Evolutionary conservation across 1,140 invertebrate species (phyloP).

Genomic region (Bombus superbus): DNA sequence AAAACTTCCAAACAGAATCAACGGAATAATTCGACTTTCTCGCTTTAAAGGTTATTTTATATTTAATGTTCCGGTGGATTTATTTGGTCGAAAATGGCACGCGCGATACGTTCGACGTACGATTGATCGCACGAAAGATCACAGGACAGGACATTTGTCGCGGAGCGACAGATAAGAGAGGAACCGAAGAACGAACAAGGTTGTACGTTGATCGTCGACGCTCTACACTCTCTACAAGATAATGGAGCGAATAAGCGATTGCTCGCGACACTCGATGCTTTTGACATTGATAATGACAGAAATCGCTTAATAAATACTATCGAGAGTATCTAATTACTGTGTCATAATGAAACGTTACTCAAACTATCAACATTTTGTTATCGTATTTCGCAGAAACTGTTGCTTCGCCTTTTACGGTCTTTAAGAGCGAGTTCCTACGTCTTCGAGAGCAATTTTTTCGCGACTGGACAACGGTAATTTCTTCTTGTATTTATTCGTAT

Average conservation of each 20-base stretch:
- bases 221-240: too few relatives aligned
- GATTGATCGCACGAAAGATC: neutral
- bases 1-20: neutral
- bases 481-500: too few relatives aligned
- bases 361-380: too few relatives aligned
- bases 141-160: neutral
- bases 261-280: neutral
- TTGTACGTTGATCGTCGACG: neutral
- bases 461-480: too few relatives aligned
- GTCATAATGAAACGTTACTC: too few relatives aligned
- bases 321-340: neutral
- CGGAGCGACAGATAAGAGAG: neutral
- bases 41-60: too few relatives aligned
- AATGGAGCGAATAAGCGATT: neutral
- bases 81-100: neutral
- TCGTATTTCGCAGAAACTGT: too few relatives aligned
- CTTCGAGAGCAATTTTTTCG: too few relatives aligned
- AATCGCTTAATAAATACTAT: neutral
- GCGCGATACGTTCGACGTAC: neutral
- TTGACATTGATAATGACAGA: neutral
- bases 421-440: too few relatives aligned
- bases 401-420: too few relatives aligned
- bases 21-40: neutral
- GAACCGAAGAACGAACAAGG: slow-evolving; percentile 21
- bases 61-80: too few relatives aligned